phyloP scores from a whole-genome alignment of 2,113 vertebrate species.

The Phasianus colchicus region DNA sequence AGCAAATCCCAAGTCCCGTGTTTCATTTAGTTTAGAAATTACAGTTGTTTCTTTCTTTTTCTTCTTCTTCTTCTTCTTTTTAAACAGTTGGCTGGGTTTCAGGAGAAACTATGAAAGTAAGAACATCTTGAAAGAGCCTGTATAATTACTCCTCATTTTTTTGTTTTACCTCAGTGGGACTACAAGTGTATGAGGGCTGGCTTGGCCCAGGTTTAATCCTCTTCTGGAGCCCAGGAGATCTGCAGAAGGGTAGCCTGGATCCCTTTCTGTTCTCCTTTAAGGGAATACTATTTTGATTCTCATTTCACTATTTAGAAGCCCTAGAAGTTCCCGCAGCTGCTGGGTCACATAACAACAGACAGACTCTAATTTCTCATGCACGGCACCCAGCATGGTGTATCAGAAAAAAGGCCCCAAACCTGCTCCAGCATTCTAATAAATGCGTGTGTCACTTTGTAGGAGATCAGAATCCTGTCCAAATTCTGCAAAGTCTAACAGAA shows the following conservation, averaged over 20 bases:
- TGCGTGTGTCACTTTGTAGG: slow-evolving; percentile 17
- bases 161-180: background rate
- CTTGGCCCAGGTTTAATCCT: background rate
- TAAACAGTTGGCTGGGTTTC: background rate
- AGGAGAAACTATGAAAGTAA: background rate
- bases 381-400: slow-evolving; percentile 38
- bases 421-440: slow-evolving; percentile 48
- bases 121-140: background rate
- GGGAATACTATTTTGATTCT: slow-evolving; percentile 12
- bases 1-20: background rate
- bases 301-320: slow-evolving; percentile 33
- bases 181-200: background rate
- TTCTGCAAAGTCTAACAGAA: slow-evolving; percentile 44
- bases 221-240: background rate
- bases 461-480: slow-evolving; percentile 57
- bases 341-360: slow-evolving; percentile 36
- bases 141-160: background rate
- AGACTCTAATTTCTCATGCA: slow-evolving; percentile 42
- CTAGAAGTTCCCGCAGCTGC: slow-evolving; percentile 38
- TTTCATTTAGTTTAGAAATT: background rate
- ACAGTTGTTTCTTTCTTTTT: background rate
- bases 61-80: background rate
- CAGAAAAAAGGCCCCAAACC: slow-evolving; percentile 49
- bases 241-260: background rate
- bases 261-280: background rate